A percentile compares a stretch with the other conserved stretches of the same genome.
These are phyloP conservation scores for Microplitis mediator DNA, from an alignment of 1,140 invertebrate genomes.

Conservation along the genomic window DNA sequence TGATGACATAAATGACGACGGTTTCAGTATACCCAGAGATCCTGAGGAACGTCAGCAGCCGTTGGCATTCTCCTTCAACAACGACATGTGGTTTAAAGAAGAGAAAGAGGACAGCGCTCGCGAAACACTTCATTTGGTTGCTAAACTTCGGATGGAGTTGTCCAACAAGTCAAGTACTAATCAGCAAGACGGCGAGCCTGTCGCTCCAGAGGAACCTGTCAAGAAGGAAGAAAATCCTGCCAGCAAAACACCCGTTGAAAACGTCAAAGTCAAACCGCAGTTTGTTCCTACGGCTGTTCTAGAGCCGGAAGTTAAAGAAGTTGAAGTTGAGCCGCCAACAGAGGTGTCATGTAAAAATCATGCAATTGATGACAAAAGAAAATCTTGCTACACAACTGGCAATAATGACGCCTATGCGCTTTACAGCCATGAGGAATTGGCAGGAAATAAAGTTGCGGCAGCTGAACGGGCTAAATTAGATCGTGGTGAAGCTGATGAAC, in stretches of 20 bases:
- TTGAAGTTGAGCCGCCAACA: constrained; percentile 16
- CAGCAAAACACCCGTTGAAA: constrained; percentile 21
- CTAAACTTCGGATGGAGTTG: constrained; percentile 74
- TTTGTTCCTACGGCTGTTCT: constrained; percentile 13
- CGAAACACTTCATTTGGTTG: constrained; percentile 79
- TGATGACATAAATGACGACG: constrained; percentile 67
- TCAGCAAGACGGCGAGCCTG: constrained; percentile 55
- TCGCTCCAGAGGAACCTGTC: constrained; percentile 44
- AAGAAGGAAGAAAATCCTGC: constrained; percentile 38
- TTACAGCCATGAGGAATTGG: constrained; percentile 49
- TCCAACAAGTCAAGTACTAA: constrained; percentile 68
- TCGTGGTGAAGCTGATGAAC: constrained; percentile 66
- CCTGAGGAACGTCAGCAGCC: constrained; percentile 66
- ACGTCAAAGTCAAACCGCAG: background rate
- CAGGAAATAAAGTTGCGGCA: constrained; percentile 50
- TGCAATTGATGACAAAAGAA: constrained; percentile 49
- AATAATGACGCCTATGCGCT: constrained; percentile 44
- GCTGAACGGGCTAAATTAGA: constrained; percentile 60
- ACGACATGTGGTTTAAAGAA: constrained; percentile 73
- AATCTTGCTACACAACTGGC: constrained; percentile 45
- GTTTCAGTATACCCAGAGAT: constrained; percentile 67
- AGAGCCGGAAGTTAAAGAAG: constrained; percentile 8
- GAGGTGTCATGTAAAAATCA: constrained; percentile 31
- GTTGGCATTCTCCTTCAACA: constrained; percentile 70
- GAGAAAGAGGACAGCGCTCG: constrained; percentile 79